Percentiles rank a stretch among this genome's conserved stretches.
phyloP scores from a whole-genome alignment of 1,140 invertebrate species.

The Lycorma delicatula region DNA sequence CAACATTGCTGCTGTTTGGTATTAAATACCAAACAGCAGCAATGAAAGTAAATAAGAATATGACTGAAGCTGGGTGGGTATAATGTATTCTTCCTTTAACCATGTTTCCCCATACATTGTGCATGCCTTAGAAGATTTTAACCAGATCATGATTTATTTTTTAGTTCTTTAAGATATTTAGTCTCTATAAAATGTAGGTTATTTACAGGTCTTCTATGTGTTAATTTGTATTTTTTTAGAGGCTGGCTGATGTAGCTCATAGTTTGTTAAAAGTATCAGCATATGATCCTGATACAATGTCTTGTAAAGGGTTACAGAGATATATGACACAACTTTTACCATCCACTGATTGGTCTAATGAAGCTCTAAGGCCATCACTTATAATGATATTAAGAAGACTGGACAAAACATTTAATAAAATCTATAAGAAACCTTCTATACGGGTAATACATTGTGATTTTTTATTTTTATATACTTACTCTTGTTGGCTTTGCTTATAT shows the following conservation, averaged over 20 bases:
- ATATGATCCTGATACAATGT: conserved; percentile 86
- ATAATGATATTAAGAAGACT: conserved; percentile 85
- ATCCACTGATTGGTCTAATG: conserved; percentile 93
- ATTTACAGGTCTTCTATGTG: too few species aligned
- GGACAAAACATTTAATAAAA: conserved; percentile 96
- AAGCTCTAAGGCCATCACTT: conserved; percentile 82
- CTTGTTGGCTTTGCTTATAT: neutral
- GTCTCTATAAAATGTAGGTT: too few species aligned
- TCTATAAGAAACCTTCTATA: conserved; percentile 90
- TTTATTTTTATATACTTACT: neutral
- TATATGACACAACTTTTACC: conserved; percentile 95
- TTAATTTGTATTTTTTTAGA: conserved; percentile 48
- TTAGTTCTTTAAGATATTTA: too few species aligned
- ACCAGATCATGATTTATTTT: too few species aligned
- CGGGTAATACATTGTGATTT: conserved; percentile 45
- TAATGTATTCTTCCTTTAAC: too few species aligned
- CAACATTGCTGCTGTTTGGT: too few species aligned
- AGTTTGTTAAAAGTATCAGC: conserved; percentile 94
- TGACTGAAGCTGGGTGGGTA: too few species aligned
- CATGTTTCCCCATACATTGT: too few species aligned
- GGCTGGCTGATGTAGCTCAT: conserved; percentile 93
- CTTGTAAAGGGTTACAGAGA: conserved; percentile 77
- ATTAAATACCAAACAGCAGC: too few species aligned
- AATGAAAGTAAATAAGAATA: too few species aligned
- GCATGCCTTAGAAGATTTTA: too few species aligned